phyloP scores from a whole-genome alignment of 2,888 invertebrate genomes.

The Pherbina coryleti region DNA sequence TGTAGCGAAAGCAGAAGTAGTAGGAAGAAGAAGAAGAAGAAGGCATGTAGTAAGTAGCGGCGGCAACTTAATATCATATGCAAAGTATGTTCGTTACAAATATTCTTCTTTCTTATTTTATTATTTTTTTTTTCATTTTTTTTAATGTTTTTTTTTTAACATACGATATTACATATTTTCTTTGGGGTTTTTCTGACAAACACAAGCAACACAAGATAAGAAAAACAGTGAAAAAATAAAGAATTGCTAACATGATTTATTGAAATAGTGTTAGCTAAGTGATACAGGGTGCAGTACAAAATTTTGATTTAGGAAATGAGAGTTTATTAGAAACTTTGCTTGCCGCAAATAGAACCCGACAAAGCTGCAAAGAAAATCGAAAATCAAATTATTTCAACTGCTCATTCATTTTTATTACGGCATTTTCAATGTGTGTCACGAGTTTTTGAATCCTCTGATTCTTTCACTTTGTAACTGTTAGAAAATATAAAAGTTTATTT shows the following conservation, averaged over 20 bases:
- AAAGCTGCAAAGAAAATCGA: no score
- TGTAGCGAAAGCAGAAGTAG: not conserved
- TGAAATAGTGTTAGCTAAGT: constrained; percentile 50
- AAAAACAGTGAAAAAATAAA: constrained; percentile 27
- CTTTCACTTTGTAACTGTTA: no score
- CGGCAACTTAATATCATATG: constrained; percentile 49
- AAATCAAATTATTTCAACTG: no score
- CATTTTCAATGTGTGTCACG: no score
- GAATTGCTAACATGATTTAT: constrained; percentile 62
- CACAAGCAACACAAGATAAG: not conserved
- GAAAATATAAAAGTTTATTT: no score
- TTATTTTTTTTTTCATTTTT: constrained; percentile 1
- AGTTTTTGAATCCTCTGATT: no score
- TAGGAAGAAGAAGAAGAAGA: not conserved
- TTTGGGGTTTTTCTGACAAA: constrained; percentile 35
- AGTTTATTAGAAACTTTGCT: no score
- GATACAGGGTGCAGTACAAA: constrained; percentile 33
- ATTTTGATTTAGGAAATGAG: no score
- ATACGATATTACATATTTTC: constrained; percentile 28
- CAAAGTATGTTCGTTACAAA: constrained; percentile 48
- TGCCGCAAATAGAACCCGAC: no score
- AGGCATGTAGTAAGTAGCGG: not conserved
- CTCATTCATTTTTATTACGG: no score
- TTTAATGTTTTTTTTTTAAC: constrained; percentile 16
- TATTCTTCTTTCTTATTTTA: constrained; percentile 36